Conservation (phyloP, 2,113 vertebrate genomes). For the Notechis scutatus region DNA sequence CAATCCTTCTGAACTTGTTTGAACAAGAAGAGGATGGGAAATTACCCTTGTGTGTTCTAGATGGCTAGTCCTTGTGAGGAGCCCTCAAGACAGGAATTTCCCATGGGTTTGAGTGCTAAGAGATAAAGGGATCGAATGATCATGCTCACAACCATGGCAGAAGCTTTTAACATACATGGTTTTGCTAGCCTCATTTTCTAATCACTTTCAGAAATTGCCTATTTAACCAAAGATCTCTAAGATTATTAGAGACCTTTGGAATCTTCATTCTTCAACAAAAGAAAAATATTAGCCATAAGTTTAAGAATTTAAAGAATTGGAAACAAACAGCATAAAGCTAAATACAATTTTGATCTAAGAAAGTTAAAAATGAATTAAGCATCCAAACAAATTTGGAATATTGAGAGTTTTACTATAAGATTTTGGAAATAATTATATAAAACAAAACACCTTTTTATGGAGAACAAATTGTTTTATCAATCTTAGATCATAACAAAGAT, state of each 20-base stretch:
- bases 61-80: not conserved
- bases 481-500: too few species aligned
- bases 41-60: not conserved
- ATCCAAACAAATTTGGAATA: too few species aligned
- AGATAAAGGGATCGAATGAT: not conserved
- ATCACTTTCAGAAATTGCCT: not conserved
- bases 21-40: not conserved
- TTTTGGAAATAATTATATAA: too few species aligned
- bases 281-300: not conserved
- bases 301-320: not conserved
- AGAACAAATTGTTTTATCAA: too few species aligned
- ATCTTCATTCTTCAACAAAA: not conserved
- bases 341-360: not conserved
- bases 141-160: not conserved
- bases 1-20: not conserved
- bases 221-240: not conserved
- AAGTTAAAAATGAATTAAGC: too few species aligned
- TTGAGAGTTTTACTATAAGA: too few species aligned
- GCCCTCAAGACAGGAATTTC: not conserved
- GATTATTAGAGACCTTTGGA: not conserved
- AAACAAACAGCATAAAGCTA: not conserved
- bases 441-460: too few species aligned
- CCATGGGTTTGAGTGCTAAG: not conserved
- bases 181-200: not conserved
- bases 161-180: not conserved